Evolutionary conservation across 1,140 invertebrate species (phyloP), one percentile per base, ranked within the genome.

Genomic region (Spodoptera frugiperda): DNA sequence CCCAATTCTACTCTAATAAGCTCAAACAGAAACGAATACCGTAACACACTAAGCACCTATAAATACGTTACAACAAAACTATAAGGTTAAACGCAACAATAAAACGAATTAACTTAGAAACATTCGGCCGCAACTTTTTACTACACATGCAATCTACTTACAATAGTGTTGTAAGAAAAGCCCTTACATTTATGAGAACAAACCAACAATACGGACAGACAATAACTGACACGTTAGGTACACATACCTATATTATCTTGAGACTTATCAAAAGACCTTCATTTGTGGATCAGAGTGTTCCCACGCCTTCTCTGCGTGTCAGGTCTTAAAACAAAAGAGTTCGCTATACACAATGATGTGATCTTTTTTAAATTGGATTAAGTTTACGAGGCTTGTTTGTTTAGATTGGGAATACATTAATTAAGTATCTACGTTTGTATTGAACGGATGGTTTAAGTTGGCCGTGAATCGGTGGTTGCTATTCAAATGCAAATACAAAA

Each of bases 301-400:
- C 55, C 83, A 85, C 83, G 83, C 81, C 59, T 82, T 79, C 77
- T 72, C 77, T 61, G 57, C n/a, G 76, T 57, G 25, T 54, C 65
- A 33, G 11, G 12, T 17, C n/a, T 30, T 12, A 25, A 77, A 54
- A 81, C 78, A 79, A 84, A 81, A 73, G 77, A 75, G 70, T 71
- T 78, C 57, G 65, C 57, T 30, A 44, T 6, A 44, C 15, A 73
- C 71, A 73, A 74, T 76, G 21, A 21, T 17, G 49, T 74, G 78
- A 81, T 76, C 81, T 80, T 82, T 39, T 80, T 78, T 76, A 71
- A 75, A 80, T 78, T 74, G 55, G 57, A 68, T 73, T 65, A 81
- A 76, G 61, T 73, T 71, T 71, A 30, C n/a, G 14, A 61, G 19
- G 61, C 44, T 15, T 19, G 25, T 59, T 44, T 6, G 17, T 14